Base-by-base conservation (phyloP, 2,888 invertebrate genomes). In the Eristalis pertinax region DNA sequence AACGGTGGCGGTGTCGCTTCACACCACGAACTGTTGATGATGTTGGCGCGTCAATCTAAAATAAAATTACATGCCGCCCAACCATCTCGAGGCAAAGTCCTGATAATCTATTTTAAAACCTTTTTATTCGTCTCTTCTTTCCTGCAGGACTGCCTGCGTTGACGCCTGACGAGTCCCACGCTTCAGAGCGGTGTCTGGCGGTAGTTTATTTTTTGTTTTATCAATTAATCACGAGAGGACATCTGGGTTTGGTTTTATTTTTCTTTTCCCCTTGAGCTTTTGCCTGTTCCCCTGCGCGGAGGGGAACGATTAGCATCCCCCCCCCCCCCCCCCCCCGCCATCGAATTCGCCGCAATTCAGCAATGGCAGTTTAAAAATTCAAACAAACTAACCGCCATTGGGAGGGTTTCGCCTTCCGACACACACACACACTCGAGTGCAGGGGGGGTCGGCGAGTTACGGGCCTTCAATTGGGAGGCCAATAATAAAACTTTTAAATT, bases 271-370 rank as follows among this genome's bases (percentile, higher is more conserved):
- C 2, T 43, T 0, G 24, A 62, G 62, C 65, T 58, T 35, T 70
- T 24, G 4, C 19, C 8, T 13, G 1, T 35, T 10, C 50, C 35
- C 22, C 13, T 8, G 5, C 26, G 0, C 13, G 4, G 32, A 68
- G 72, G 50, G 43, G 67, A 32, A 22, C 0, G n/a, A n/a, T 4
- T 4, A 4, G 4, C 2, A 32, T n/a, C 22, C 26, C 0, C 50
- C 19, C n/a, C n/a, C n/a, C n/a, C n/a, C n/a, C n/a, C n/a, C n/a
- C n/a, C n/a, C n/a, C n/a, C n/a, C n/a, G n/a, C n/a, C n/a, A 11
- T 11, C n/a, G n/a, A 73, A 64, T 85, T 85, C 85, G 85, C 85
- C 64, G 19, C 10, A 35, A 82, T 86, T 86, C 86, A 86, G 86
- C 82, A 8, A 77, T 77, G 81, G 85, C 72, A 58, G 56, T 24